Conservation (phyloP, 2,797 vertebrate species). For the Epinephelus coioides region DNA sequence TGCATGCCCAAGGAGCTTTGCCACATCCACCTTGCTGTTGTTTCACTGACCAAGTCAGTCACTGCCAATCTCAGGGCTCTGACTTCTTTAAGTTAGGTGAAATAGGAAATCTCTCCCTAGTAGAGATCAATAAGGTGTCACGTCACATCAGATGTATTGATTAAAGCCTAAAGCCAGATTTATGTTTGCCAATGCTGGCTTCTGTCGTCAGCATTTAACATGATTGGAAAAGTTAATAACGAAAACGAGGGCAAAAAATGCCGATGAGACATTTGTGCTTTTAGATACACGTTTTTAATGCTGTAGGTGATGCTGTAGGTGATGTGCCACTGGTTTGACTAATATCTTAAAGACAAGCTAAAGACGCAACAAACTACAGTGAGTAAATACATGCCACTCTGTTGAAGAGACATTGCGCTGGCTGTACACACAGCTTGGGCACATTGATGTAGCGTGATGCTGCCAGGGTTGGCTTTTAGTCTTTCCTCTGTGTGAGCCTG, state of each 20-base stretch:
- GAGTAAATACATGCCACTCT: constrained; percentile 13
- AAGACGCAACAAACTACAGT: background rate
- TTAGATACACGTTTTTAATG: background rate
- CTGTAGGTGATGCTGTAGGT: background rate
- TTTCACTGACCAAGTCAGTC: background rate
- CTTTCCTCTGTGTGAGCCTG: constrained; percentile 42
- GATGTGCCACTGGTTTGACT: constrained; percentile 9
- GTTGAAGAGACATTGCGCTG: constrained; percentile 14
- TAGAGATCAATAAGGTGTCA: constrained; percentile 51
- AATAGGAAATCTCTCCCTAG: constrained; percentile 28
- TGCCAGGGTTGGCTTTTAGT: constrained; percentile 27
- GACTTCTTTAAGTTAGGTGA: constrained; percentile 24
- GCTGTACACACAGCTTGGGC: constrained; percentile 25
- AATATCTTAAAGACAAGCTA: constrained; percentile 2
- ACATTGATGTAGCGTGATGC: constrained; percentile 40
- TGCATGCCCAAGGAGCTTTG: background rate
- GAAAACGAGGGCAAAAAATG: background rate
- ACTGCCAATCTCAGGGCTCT: background rate
- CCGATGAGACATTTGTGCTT: background rate
- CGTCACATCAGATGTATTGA: constrained; percentile 50
- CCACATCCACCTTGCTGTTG: background rate
- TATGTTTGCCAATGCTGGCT: constrained; percentile 5
- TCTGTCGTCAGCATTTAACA: constrained; percentile 8
- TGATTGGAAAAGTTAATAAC: background rate
- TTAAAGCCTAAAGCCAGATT: constrained; percentile 44